Base-by-base conservation (phyloP, 2,113 vertebrate species). In the Leucosticte australis region DNA sequence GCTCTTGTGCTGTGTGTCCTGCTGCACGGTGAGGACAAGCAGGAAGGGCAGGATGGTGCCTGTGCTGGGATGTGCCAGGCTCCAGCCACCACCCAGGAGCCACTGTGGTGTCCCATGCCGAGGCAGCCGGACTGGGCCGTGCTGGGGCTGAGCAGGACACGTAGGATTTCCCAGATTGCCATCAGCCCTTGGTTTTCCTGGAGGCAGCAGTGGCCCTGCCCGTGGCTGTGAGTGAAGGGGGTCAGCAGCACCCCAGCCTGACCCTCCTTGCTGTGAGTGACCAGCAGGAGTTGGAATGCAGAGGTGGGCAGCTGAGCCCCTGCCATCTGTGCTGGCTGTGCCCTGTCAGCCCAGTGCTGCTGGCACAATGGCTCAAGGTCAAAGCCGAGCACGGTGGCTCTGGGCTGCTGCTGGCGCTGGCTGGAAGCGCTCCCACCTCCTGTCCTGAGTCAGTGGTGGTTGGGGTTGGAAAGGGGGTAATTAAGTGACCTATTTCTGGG, bases 401-500 rank as follows among this genome's bases (percentile, higher is more conserved):
- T 3, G 82, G 71, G 85, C 57, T 12, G 70, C 88, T 39, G 83
- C 47, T 2, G 59, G n/a, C 4, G 0, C 4, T 1, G 56, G 86
- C 56, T 15, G 39, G 79, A 15, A 79, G 87, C 6, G 1, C 55
- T 91, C 52, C 89, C 75, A 28, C 42, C 83, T 57, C 52, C 86
- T 15, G 62, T 57, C 94, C 63, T 71, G 90, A 94, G 35, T 94
- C 95, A 91, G 33, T n/a, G 50, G 15, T 52, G 83, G 3, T 83
- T 80, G 77, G 83, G 83, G 18, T 80, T 76, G 89, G 77, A 20
- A 89, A 93, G 69, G 87, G 78, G 78, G 73, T 90, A 70, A 93
- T 95, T 95, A 89, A 94, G n/a, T 75, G 85, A 50, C 94, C 94
- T 94, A 91, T 93, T 95, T 94, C 57, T 87, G 75, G 63, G 18